Base-by-base conservation (phyloP, 2,113 vertebrate genomes). In the Bubo scandiacus region DNA sequence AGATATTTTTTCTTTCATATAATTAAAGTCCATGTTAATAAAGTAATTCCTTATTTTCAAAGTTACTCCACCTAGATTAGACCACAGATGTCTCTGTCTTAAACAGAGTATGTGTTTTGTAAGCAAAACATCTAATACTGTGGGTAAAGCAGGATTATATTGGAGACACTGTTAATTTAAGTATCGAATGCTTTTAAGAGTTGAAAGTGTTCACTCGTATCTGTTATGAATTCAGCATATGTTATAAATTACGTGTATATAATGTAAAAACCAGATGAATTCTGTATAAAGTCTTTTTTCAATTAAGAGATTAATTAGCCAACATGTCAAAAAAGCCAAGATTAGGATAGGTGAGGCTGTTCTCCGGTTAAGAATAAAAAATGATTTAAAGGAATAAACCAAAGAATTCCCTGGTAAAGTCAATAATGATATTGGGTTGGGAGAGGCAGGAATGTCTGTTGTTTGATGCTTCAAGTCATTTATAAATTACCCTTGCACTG, bases 91-190 rank as follows among this genome's bases (percentile, higher is more conserved):
- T 55, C 30, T 73, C 45, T 57, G 27, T 83, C 51, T 88, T 70
- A 80, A 92, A 61, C 3, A 59, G 36, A 79, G 40, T 8, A 52
- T 34, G 61, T 2, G 10, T 71, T 95, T 81, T 78, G 10, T 70
- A 88, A 92, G 42, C 23, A 86, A 92, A 96, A 62, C 29, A 40
- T 88, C n/a, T 90, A 86, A 83, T 71, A 81, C 40, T 85, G 73
- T 51, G 91, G 71, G 40, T 73, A 68, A 85, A 20, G 71, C 61
- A 91, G 81, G 81, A 97, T 87, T 95, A 91, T 5, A 4, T 22
- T 75, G 77, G 94, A 96, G 95, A 95, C 86, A 67, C 36, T 79
- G 90, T 54, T 94, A 94, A 96, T 92, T 94, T 92, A 79, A 91
- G 81, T 61, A 67, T 83, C 10, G 3, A 94, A 87, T 47, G 83